A percentile compares a stretch with the other conserved stretches of the same genome.
Evolutionary conservation across 2,797 vertebrate genomes (phyloP).

Genomic region (Setipinna tenuifilis): DNA sequence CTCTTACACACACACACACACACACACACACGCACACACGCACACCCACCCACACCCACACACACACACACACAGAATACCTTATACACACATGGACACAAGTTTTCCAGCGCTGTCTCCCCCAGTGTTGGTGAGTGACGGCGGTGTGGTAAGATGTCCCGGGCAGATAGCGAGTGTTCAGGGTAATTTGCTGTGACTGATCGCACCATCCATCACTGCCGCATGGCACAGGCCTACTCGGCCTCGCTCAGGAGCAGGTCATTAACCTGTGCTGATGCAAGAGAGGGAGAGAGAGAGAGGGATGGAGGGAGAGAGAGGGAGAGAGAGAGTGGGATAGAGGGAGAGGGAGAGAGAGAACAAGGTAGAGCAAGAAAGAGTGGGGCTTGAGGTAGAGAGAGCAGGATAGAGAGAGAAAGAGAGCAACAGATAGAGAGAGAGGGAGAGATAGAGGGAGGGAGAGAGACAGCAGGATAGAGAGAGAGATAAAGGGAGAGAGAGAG

Average conservation of each 20-base stretch:
- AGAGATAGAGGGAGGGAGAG: too few relatives aligned
- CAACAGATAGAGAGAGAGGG: too few relatives aligned
- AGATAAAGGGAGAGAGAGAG: too few relatives aligned
- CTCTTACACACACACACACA: slow-evolving; percentile 19
- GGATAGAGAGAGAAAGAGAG: too few relatives aligned
- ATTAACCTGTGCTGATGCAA: slow-evolving; percentile 26
- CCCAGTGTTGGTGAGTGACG: neutral
- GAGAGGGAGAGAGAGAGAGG: too few relatives aligned
- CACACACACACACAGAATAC: neutral
- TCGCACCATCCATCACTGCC: slow-evolving; percentile 38
- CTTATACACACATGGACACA: too few relatives aligned
- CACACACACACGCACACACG: slow-evolving; percentile 5
- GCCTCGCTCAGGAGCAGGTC: slow-evolving; percentile 30
- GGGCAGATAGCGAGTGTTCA: slow-evolving; percentile 32
- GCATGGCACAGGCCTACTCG: slow-evolving; percentile 23
- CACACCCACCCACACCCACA: slow-evolving; percentile 26
- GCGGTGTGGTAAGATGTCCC: neutral
- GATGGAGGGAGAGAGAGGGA: neutral
- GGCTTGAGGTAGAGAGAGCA: too few relatives aligned
- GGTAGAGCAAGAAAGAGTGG: too few relatives aligned
- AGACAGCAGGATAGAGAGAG: too few relatives aligned
- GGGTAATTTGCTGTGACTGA: slow-evolving; percentile 43
- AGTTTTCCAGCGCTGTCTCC: too few relatives aligned
- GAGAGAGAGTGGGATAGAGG: neutral
- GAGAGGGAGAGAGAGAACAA: too few relatives aligned